Base-by-base conservation (phyloP, 37 sponge, comb jelly and placozoan species). In the Cliona cf. orientalis region DNA sequence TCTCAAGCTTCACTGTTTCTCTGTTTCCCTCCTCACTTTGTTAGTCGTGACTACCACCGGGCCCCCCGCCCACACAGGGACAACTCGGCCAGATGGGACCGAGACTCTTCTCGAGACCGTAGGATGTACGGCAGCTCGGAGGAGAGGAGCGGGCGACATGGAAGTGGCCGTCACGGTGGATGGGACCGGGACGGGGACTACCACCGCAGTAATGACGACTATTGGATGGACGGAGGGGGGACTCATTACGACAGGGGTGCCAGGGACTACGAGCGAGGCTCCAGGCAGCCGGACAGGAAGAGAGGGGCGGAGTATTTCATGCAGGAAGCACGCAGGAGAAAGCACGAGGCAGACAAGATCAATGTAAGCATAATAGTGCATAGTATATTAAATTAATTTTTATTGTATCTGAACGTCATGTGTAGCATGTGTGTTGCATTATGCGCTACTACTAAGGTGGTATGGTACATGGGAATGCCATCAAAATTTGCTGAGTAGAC, bases 331-430 rank as follows among this genome's bases (percentile, higher is more conserved):
- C 68, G 78, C 39, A 44, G 43, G 46, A 76, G 71, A 40, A 85
- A 85, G 61, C 77, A 76, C 36, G 78, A 77, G 33, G 85, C 85
- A 0, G 85, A 85, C 60, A 76, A 69, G 38, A 85, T 76, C 6
- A 42, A 17, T 37, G 85, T 76, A 11, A 69, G 78, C 22, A 7
- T n/a, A 25, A 7, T 6, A 7, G 22, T 62, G 64, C 6, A 11
- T 25, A 62, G 19, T 7, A 12, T 62, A 25, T n/a, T 25, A 25
- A 25, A 62, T 25, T 7, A 62, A 7, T n/a, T 7, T 25, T 6
- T n/a, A 62, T 23, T 62, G 64, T 29, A 37, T n/a, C n/a, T n/a
- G n/a, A n/a, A n/a, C n/a, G n/a, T 22, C 68, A 7, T 67, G 68
- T 67, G 12, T 36, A 37, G 39, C 68, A 67, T 7, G 38, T 49